Base-by-base conservation (phyloP, 1,140 invertebrate genomes). In the Drosophila elegans region DNA sequence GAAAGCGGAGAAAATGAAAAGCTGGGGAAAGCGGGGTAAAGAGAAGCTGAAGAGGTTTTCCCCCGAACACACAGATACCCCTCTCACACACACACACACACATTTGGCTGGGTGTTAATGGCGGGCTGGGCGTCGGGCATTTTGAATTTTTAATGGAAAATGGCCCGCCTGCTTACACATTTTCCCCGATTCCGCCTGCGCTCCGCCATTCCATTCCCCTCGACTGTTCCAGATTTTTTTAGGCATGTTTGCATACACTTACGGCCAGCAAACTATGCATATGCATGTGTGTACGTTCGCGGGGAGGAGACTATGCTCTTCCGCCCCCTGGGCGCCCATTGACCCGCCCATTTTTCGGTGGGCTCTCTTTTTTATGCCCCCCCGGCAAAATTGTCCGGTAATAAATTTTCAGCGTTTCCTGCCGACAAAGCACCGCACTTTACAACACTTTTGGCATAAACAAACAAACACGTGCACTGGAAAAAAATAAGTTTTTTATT, bases 341-440 rank as follows among this genome's bases (percentile, higher is more conserved):
- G 71, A 39, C 59, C 32, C 48, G 38, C 21, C n/a, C 16, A 44
- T 25, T 41, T 41, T 25, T 36, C 44, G 42, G 29, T 39, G 54
- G 52, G 42, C 36, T 53, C 59, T 62, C 49, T 62, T 61, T 86
- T 86, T 86, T 86, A 73, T 77, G 73, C 80, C 76, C 75, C 76
- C 75, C 79, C 56, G 72, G 83, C 80, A 90, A 89, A 88, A 88
- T 88, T 89, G 84, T 89, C 84, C 84, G 84, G 84, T 88, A 88
- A 88, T 88, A 88, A 88, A 88, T 88, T 88, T 88, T 89, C 84
- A 90, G 80, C 84, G 84, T 78, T 88, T 88, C 84, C 84, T 88
- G 84, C 84, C 84, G 84, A 88, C 84, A 88, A 88, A 88, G 84
- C 84, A 84, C 80, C 84, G 83, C 83, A 83, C 83, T 88, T 89